These are phyloP conservation scores for Siderastrea siderea DNA, from an alignment of 92 coral and sea anemone genomes.

Conservation along the genomic window DNA sequence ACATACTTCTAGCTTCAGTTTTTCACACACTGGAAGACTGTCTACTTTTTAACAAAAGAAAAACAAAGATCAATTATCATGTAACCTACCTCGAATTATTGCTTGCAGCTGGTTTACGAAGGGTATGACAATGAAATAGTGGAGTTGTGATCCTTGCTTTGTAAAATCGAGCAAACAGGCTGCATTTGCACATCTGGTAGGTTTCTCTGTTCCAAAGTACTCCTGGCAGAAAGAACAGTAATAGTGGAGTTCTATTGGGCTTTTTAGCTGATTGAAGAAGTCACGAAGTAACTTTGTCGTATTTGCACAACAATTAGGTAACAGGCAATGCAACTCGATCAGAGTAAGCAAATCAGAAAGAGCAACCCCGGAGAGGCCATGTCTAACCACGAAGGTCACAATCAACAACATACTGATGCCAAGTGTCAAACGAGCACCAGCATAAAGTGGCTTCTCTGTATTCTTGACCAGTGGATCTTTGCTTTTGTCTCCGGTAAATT, in stretches of 20 bases:
- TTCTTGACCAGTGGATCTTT: not conserved
- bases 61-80: not conserved
- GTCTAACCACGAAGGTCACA: slow-evolving; percentile 62
- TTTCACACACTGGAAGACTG: not conserved
- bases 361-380: slow-evolving; percentile 69
- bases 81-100: slow-evolving; percentile 52
- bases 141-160: slow-evolving; percentile 31
- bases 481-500: not conserved
- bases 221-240: slow-evolving; percentile 71
- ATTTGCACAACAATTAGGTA: slow-evolving; percentile 55
- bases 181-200: slow-evolving; percentile 46
- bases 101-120: slow-evolving; percentile 63
- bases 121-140: slow-evolving; percentile 67
- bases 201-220: slow-evolving; percentile 52
- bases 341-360: slow-evolving; percentile 60
- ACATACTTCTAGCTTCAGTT: too few species aligned
- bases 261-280: slow-evolving; percentile 62
- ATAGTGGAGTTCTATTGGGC: slow-evolving; percentile 69
- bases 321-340: slow-evolving; percentile 56
- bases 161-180: slow-evolving; percentile 56
- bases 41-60: not conserved
- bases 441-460: slow-evolving; percentile 20
- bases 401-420: slow-evolving; percentile 60
- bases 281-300: slow-evolving; percentile 41
- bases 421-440: slow-evolving; percentile 38